These are phyloP conservation scores for Diprion similis DNA, from an alignment of 1,140 invertebrate genomes.

Conservation along the genomic window DNA sequence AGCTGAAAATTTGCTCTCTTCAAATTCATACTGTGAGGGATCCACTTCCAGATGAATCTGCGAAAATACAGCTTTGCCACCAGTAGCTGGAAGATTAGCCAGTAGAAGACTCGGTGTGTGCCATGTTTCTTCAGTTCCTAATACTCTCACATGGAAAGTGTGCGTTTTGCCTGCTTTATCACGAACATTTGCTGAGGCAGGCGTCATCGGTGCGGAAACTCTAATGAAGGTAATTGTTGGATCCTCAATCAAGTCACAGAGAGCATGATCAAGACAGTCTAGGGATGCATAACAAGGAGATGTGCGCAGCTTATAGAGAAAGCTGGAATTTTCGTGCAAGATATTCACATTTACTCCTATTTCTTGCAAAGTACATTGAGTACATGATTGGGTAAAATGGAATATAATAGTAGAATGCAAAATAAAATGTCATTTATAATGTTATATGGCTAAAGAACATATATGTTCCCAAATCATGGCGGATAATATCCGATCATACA, in stretches of 20 bases:
- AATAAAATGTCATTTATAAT: not conserved
- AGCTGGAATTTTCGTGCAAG: no score
- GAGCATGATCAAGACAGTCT: no score
- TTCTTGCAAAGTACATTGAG: no score
- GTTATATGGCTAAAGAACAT: no score
- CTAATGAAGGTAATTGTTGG: constrained; percentile 34
- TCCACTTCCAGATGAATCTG: constrained; percentile 70
- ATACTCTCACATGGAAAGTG: constrained; percentile 74
- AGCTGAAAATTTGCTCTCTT: constrained; percentile 69
- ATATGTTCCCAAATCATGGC: no score
- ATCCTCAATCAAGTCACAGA: not conserved
- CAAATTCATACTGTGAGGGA: constrained; percentile 62
- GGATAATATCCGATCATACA: no score
- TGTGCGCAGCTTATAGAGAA: no score
- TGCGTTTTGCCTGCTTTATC: constrained; percentile 73
- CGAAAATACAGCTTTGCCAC: constrained; percentile 81
- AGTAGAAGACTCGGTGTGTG: constrained; percentile 82
- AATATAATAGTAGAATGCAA: constrained; percentile 8
- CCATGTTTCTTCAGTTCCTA: constrained; percentile 85
- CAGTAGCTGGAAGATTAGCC: constrained; percentile 68
- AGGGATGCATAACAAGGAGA: no score
- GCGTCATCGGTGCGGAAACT: constrained; percentile 59
- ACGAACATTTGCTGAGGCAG: constrained; percentile 63
- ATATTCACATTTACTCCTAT: no score
- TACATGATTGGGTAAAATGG: constrained; percentile 7